A percentile compares a stretch with the other conserved stretches of the same genome.
These are phyloP conservation scores for Zygaena filipendulae DNA, from an alignment of 2,888 invertebrate species.

Conservation along the genomic window DNA sequence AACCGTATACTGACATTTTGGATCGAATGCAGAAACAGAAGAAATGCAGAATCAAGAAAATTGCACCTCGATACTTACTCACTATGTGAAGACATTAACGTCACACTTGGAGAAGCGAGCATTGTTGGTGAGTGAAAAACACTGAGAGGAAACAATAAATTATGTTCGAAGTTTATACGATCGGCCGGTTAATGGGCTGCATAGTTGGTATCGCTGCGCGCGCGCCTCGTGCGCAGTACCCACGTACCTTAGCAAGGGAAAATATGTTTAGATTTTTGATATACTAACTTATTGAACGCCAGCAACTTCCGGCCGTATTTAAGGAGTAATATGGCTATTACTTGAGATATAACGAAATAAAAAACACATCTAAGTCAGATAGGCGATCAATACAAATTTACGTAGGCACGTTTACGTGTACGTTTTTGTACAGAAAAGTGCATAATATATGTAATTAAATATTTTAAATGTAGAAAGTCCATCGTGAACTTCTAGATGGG, in stretches of 20 bases:
- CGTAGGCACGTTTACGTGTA: too few species aligned
- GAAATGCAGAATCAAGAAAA: too few species aligned
- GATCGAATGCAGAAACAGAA: too few species aligned
- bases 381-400: too few species aligned
- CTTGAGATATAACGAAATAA: too few species aligned
- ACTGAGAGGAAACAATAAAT: conserved; percentile 62
- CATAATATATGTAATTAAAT: too few species aligned
- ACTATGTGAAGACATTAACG: conserved; percentile 57
- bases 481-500: too few species aligned
- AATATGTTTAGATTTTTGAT: conserved; percentile 15
- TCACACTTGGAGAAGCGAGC: conserved; percentile 37
- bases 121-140: conserved; percentile 61
- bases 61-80: conserved; percentile 48
- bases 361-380: too few species aligned
- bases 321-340: too few species aligned
- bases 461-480: too few species aligned
- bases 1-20: too few species aligned
- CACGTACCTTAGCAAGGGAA: conserved; percentile 19
- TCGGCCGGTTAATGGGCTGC: conserved; percentile 49
- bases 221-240: conserved; percentile 33
- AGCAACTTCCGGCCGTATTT: neutral
- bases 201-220: conserved; percentile 29
- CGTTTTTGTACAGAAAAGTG: too few species aligned
- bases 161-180: conserved; percentile 62
- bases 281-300: conserved; percentile 7